These are phyloP conservation scores for Lepidonotus clava DNA, from an alignment of 2,888 invertebrate genomes.

Conservation along the genomic window DNA sequence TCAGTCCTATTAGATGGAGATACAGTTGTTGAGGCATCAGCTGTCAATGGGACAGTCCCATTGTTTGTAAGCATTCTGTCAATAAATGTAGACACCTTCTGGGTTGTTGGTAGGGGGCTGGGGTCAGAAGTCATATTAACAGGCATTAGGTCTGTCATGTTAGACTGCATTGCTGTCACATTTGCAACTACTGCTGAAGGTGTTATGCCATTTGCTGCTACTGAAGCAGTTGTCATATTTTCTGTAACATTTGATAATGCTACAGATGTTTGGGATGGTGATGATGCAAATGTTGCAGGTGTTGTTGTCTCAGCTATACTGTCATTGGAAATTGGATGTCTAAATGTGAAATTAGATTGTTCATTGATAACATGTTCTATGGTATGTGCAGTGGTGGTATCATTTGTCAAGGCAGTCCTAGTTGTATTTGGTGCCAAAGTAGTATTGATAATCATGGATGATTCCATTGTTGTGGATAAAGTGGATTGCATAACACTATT, in stretches of 20 bases:
- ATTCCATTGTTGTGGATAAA: neutral
- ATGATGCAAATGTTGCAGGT: too few species aligned
- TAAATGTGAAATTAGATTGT: too few species aligned
- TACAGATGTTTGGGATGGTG: neutral
- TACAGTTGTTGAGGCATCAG: neutral
- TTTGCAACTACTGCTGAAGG: neutral
- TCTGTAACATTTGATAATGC: neutral
- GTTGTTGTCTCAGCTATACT: neutral
- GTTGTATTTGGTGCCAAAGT: neutral
- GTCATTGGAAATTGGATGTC: neutral
- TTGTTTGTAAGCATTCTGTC: neutral
- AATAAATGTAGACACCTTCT: neutral
- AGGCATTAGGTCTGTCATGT: too few species aligned
- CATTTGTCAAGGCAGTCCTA: neutral
- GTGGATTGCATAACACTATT: neutral
- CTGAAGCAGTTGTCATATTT: neutral
- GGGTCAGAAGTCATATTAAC: too few species aligned
- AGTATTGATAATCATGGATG: neutral
- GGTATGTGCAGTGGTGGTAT: neutral
- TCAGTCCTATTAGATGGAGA: neutral
- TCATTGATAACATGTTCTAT: too few species aligned
- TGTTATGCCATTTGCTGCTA: neutral
- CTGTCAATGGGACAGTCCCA: neutral
- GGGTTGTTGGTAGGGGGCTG: too few species aligned
- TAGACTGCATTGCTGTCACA: neutral